A percentile compares a stretch with the other conserved stretches of the same genome.
Evolutionary conservation across 2,888 invertebrate species (phyloP).

Genomic region (Sesamia inferens): DNA sequence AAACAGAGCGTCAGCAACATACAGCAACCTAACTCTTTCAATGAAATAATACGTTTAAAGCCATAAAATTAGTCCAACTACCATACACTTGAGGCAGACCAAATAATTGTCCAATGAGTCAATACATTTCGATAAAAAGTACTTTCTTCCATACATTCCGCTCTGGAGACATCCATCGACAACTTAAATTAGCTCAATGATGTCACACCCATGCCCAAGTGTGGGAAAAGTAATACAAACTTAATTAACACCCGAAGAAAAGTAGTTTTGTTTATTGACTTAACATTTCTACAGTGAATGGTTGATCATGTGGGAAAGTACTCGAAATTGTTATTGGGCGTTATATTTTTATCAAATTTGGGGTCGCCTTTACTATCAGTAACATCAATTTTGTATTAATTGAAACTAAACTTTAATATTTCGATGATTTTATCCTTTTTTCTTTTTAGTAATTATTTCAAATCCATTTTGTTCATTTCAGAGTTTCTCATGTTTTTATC

Average conservation of each 20-base stretch:
- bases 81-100: constrained; percentile 10
- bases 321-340: background rate
- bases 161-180: constrained; percentile 52
- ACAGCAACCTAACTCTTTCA: background rate
- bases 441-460: background rate
- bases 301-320: constrained; percentile 37
- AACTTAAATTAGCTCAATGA: constrained; percentile 65
- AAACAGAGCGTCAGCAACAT: background rate
- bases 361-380: background rate
- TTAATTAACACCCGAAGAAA: constrained; percentile 76
- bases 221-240: constrained; percentile 76
- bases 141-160: constrained; percentile 51
- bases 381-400: background rate
- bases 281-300: constrained; percentile 33
- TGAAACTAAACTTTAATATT: background rate
- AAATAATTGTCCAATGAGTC: constrained; percentile 51
- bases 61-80: constrained; percentile 22
- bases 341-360: background rate
- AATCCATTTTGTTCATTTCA: background rate
- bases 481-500: background rate
- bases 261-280: constrained; percentile 71
- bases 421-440: no score
- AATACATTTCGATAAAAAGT: constrained; percentile 43
- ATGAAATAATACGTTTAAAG: background rate
- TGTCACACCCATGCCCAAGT: constrained; percentile 70